Evolutionary conservation across 2,888 invertebrate species (phyloP).

Genomic region (Altica lythri): DNA sequence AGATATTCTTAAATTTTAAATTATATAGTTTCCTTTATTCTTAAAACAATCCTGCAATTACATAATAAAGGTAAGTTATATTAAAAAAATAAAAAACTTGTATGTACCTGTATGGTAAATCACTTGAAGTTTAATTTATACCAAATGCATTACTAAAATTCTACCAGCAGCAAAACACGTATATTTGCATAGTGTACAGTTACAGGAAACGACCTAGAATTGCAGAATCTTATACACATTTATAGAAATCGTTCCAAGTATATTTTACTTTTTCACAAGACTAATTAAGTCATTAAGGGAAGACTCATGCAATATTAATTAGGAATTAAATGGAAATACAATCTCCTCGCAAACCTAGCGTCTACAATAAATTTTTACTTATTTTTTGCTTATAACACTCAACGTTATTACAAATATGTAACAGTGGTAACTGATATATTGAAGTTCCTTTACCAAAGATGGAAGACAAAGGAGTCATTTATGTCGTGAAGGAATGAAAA

Average conservation of each 20-base stretch:
- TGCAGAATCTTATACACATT: background rate
- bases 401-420: constrained; percentile 16
- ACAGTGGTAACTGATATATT: constrained; percentile 13
- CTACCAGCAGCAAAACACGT: too few species aligned
- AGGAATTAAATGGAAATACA: constrained; percentile 21
- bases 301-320: constrained; percentile 31
- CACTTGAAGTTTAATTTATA: too few species aligned
- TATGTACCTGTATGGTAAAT: too few species aligned
- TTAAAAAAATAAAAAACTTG: too few species aligned
- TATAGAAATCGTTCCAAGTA: background rate
- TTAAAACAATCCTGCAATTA: too few species aligned
- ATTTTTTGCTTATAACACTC: constrained; percentile 9
- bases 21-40: too few species aligned
- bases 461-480: constrained; percentile 9
- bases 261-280: constrained; percentile 13
- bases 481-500: background rate
- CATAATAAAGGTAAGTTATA: too few species aligned
- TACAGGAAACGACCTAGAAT: background rate
- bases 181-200: constrained; percentile 2
- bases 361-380: constrained; percentile 12
- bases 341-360: constrained; percentile 14
- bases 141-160: too few species aligned
- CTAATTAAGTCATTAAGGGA: constrained; percentile 30
- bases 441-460: constrained; percentile 2
- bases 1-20: too few species aligned